Base-by-base conservation (phyloP, 2,113 vertebrate species). In the Orientallactaga bullata region DNA sequence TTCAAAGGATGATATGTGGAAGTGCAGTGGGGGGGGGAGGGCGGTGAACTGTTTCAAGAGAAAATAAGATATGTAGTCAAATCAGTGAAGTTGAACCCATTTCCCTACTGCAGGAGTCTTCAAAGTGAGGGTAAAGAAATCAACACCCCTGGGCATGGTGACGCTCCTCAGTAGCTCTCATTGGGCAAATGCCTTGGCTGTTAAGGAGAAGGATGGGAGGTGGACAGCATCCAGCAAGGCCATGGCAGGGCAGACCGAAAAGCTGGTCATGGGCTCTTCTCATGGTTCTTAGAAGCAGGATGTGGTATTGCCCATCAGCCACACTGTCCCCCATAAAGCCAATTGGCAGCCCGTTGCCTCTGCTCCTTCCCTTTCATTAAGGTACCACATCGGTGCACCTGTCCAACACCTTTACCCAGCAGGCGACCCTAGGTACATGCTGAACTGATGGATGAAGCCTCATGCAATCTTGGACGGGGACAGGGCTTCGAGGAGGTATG, bases 301-400 rank as follows among this genome's bases (percentile, higher is more conserved):
- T 7, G 3, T 24, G 42, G 5, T 3, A 9, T 2, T 51, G 4
- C 3, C 21, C 58, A 32, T 5, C 16, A 13, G 68, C n/a, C 17
- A 72, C 47, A 9, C 51, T 7, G 2, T 55, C 39, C 7, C 15
- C 51, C 37, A 30, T 13, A 26, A 78, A 90, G 12, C 74, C 20
- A 39, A 71, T 26, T 17, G 1, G 3, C 23, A 39, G 66, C 35
- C 42, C 0, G n/a, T 58, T 78, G 9, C 55, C 82, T 85, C 5
- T 47, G 61, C 26, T 28, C 55, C 15, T 39, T 35, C 21, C 30
- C 13, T 61, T 83, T 28, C 61, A 58, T 20, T 58, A n/a, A 35
- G 61, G 39, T 89, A 39, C 35, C 24, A 60, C 2, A 55, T 30
- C 55, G 71, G 4, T 73, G 28, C 4, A 77, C 37, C 35, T 51